Evolutionary conservation across 2,113 vertebrate genomes (phyloP).

Genomic region (Nothocercus julius): DNA sequence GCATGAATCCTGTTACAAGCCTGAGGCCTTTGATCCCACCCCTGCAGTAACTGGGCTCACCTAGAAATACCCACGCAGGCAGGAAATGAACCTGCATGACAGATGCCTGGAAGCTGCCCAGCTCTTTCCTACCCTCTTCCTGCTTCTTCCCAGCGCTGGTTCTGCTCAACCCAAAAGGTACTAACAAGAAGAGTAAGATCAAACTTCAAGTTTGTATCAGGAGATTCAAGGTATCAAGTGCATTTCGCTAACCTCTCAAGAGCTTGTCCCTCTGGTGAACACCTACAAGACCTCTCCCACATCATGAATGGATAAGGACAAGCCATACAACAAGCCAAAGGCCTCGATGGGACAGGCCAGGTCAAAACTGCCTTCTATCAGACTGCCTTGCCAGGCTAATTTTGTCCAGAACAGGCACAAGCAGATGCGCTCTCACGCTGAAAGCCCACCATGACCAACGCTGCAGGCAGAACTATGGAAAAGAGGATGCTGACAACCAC

Average conservation of each 20-base stretch:
- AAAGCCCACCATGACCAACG: background rate
- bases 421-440: background rate
- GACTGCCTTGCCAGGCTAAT: background rate
- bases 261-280: accelerated
- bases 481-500: background rate
- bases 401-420: background rate
- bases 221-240: accelerated
- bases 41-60: background rate
- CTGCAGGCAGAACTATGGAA: background rate
- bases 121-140: background rate
- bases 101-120: background rate
- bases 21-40: conserved; percentile 46
- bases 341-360: accelerated
- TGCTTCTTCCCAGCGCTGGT: background rate
- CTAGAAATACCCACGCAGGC: background rate
- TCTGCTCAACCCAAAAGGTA: accelerated
- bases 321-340: background rate
- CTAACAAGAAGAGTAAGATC: background rate
- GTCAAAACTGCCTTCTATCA: background rate
- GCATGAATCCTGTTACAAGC: background rate
- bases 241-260: accelerated
- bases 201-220: background rate
- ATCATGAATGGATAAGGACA: accelerated
- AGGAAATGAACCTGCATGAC: background rate
- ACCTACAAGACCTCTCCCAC: background rate